Evolutionary conservation across 2,888 invertebrate genomes (phyloP).

Genomic region (Drosophila macrospina): DNA sequence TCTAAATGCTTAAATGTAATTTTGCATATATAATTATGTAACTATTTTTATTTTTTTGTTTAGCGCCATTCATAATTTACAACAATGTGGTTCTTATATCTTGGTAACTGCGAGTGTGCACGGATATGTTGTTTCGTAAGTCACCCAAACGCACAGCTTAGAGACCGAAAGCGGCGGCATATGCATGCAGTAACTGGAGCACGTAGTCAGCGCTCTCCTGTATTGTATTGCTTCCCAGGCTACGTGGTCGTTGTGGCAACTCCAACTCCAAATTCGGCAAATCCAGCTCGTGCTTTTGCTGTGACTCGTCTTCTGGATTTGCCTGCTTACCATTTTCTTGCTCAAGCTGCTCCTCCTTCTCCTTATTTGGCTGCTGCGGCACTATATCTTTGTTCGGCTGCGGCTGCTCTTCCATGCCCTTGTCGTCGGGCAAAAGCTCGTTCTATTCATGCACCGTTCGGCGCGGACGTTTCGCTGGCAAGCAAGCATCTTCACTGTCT

Average conservation of each 20-base stretch:
- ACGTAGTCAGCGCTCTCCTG: conserved; percentile 72
- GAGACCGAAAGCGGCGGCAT: conserved; percentile 69
- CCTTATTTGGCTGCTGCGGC: neutral
- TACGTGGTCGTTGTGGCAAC: conserved; percentile 60
- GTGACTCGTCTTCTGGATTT: conserved; percentile 3
- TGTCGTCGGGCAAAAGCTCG: conserved; percentile 66
- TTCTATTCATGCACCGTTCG: conserved; percentile 83
- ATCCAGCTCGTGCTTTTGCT: conserved; percentile 32
- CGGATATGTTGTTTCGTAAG: conserved; percentile 48
- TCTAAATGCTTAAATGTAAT: conserved; percentile 38
- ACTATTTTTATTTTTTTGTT: conserved; percentile 16
- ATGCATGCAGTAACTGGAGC: conserved; percentile 66
- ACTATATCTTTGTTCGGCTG: neutral
- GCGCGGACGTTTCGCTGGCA: conserved; percentile 83
- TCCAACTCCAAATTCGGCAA: conserved; percentile 56
- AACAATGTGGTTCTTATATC: conserved; percentile 21
- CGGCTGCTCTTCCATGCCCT: conserved; percentile 51
- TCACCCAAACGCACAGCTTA: conserved; percentile 28
- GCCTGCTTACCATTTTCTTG: conserved; percentile 1
- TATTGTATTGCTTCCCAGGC: conserved; percentile 67
- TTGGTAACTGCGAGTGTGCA: conserved; percentile 35
- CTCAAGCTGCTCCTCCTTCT: conserved; percentile 9
- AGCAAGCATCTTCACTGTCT: conserved; percentile 81
- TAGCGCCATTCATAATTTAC: conserved; percentile 37
- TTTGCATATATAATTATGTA: conserved; percentile 5